Evolutionary conservation across 2,888 invertebrate species (phyloP), one percentile per base, ranked within the genome.

Genomic region (Perithous albicinctus): DNA sequence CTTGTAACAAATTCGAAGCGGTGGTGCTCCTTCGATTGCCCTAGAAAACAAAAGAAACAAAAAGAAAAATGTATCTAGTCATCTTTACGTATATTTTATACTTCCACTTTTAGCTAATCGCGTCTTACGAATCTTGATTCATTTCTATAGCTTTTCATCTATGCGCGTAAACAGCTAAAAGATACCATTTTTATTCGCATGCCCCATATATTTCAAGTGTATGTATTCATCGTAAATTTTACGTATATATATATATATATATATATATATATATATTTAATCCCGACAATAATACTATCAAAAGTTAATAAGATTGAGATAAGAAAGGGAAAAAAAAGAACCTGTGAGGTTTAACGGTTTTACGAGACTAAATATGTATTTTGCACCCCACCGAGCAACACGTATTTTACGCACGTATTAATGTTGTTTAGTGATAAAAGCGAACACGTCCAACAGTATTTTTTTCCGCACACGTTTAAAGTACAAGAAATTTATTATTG

Each of bases 261-360:
- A n/a, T n/a, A n/a, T n/a, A n/a, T n/a, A n/a, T n/a, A n/a, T n/a
- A n/a, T n/a, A n/a, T 56, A 70, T 70, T 59, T 64, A 70, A 79
- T 76, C 75, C 73, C 75, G 79, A 82, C 82, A 82, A 82, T 82
- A 82, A 82, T 48, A 51, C 59, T 75, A 70, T 63, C 56, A 59
- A 59, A 78, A 72, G n/a, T 56, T 43, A 67, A 26, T 29, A 8
- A 61, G 6, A 18, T 0, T 41, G 56, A 7, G 32, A 12, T 41
- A 51, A 10, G 3, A 20, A 32, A 32, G 51, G 48, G 23, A 38
- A 18, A 10, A 69, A 20, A 56, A 56, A 7, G 26, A 41, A 15
- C 26, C 18, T 26, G 2, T 56, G 41, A 12, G 5, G 15, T n/a
- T 43, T 70, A 15, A 70, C 10, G 7, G 12, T 56, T n/a, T n/a